These are phyloP conservation scores for Pachyramphus minor DNA, from an alignment of 2,113 vertebrate species.

Conservation along the genomic window DNA sequence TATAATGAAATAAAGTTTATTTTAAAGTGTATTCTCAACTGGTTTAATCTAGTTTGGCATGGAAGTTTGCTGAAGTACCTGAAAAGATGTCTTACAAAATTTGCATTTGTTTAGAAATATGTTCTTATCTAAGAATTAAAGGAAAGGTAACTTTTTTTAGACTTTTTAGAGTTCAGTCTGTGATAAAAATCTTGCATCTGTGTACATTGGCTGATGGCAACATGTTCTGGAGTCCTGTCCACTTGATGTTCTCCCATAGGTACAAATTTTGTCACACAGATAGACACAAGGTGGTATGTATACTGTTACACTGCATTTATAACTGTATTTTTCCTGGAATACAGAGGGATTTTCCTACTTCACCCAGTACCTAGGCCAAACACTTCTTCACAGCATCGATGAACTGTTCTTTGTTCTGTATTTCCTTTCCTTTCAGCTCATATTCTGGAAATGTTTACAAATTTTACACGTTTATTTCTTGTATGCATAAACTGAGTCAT, in stretches of 20 bases:
- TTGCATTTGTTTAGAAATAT: neutral
- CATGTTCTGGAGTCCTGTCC: neutral
- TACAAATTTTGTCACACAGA: neutral
- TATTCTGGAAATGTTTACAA: neutral
- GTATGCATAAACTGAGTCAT: neutral
- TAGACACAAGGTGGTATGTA: neutral
- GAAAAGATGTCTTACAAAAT: neutral
- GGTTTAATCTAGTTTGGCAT: neutral
- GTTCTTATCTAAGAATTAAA: neutral
- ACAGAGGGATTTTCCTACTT: neutral
- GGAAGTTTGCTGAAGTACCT: neutral
- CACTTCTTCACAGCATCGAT: neutral
- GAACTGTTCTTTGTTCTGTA: neutral
- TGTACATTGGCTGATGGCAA: neutral
- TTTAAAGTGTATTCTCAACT: neutral
- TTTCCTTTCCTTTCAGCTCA: neutral
- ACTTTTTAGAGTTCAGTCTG: neutral
- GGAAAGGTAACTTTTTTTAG: neutral
- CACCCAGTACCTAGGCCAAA: neutral
- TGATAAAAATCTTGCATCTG: neutral
- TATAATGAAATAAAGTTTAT: rapidly evolving
- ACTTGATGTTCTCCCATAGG: neutral
- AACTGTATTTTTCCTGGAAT: neutral
- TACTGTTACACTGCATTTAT: neutral
- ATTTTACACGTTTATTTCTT: neutral